These are phyloP conservation scores for Muscicapa comitata DNA, from an alignment of 2,797 vertebrate species.

Conservation along the genomic window DNA sequence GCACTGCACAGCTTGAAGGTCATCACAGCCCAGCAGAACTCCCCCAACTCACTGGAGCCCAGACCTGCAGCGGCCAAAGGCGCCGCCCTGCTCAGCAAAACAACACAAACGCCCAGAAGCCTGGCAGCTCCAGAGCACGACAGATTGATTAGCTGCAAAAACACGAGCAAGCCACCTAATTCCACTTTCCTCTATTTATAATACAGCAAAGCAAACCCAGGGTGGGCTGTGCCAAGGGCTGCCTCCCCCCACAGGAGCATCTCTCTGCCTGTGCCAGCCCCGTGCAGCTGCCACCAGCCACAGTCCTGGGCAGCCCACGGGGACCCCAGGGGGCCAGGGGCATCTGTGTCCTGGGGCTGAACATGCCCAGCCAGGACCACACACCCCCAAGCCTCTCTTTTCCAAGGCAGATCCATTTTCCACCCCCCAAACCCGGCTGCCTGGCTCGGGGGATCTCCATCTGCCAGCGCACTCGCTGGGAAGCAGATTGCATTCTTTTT, in stretches of 20 bases:
- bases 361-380: rapidly evolving
- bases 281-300: rapidly evolving
- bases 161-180: conserved; percentile 1
- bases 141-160: conserved; percentile 35
- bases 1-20: background rate
- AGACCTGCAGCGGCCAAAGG: background rate
- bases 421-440: background rate
- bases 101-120: background rate
- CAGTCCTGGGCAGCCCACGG: background rate
- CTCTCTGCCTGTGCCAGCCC: background rate
- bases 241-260: background rate
- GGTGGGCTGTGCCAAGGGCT: background rate
- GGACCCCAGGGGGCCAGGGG: background rate
- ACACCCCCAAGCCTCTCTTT: rapidly evolving
- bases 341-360: background rate
- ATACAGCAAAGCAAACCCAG: background rate
- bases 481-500: background rate
- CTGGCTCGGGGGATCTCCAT: background rate
- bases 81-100: background rate
- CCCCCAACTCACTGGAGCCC: background rate
- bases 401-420: background rate
- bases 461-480: background rate
- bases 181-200: conserved; percentile 6
- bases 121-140: background rate
- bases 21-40: background rate